Evolutionary conservation across 2,888 invertebrate species (phyloP).

Genomic region (Drosophila leonis): DNA sequence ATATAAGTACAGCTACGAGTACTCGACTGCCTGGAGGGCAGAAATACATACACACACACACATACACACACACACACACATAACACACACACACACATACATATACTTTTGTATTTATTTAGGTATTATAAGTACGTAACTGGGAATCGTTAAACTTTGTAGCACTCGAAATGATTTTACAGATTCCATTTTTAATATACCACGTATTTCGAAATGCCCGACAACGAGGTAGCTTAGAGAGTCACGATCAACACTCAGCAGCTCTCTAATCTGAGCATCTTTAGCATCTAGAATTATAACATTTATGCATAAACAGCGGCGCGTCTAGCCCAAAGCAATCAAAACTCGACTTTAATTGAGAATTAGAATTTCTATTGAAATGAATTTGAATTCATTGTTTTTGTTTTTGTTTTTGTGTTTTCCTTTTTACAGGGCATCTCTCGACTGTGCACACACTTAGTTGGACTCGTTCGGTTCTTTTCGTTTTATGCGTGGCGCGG

Average conservation of each 20-base stretch:
- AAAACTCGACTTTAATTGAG: background rate
- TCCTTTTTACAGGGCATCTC: conserved; percentile 15
- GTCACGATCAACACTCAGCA: background rate
- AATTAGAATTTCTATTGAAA: background rate
- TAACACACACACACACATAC: background rate
- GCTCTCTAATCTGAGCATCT: conserved; percentile 11
- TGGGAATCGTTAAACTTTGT: conserved; percentile 67
- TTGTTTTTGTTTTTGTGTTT: background rate
- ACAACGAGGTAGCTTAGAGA: background rate
- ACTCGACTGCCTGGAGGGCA: conserved; percentile 24
- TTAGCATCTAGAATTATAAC: background rate
- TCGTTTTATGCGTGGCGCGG: conserved; percentile 31
- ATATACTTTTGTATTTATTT: conserved; percentile 35
- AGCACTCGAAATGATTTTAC: conserved; percentile 62
- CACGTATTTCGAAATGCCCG: background rate
- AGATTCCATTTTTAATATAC: conserved; percentile 37
- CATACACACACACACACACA: background rate
- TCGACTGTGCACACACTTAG: background rate
- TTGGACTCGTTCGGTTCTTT: background rate
- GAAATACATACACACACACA: background rate
- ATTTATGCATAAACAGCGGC: background rate
- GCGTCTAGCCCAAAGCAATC: background rate
- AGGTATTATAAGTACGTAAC: conserved; percentile 45
- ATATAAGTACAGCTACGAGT: conserved; percentile 53
- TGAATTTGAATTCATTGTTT: background rate